These are phyloP conservation scores for Pinctada fucata DNA, from an alignment of 2,888 invertebrate genomes.

Conservation along the genomic window DNA sequence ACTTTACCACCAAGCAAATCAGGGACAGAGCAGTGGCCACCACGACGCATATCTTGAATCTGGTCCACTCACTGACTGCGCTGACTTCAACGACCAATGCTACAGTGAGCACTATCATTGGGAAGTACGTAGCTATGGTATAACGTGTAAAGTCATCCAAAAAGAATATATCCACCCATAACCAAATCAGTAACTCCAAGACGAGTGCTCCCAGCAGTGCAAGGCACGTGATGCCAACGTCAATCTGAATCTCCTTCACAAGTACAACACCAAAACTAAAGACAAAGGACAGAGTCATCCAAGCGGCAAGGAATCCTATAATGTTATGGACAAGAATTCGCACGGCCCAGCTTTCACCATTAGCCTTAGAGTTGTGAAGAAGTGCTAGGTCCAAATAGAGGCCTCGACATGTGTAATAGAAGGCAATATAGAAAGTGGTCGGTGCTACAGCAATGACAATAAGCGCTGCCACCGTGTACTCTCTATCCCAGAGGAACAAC, in stretches of 20 bases:
- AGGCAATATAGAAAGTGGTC: constrained; percentile 60
- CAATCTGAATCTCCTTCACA: constrained; percentile 43
- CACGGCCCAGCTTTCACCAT: constrained; percentile 67
- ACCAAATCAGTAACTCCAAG: constrained; percentile 10
- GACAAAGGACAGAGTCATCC: constrained; percentile 70
- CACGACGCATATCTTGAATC: constrained; percentile 5
- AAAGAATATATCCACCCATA: constrained; percentile 22
- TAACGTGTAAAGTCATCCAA: constrained; percentile 20
- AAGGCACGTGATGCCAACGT: constrained; percentile 11
- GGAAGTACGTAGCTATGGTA: constrained; percentile 11
- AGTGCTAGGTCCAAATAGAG: constrained; percentile 54
- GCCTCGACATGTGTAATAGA: constrained; percentile 57
- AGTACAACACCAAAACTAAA: constrained; percentile 70
- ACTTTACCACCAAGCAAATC: constrained; percentile 5
- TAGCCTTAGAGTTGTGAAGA: constrained; percentile 53
- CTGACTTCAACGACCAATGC: constrained; percentile 8
- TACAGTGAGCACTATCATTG: not conserved
- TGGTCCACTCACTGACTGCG: not conserved
- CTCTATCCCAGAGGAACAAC: constrained; percentile 70
- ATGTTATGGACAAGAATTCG: constrained; percentile 71
- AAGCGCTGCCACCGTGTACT: constrained; percentile 56
- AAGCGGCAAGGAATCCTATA: constrained; percentile 70
- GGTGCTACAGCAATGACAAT: constrained; percentile 53
- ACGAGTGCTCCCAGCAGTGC: constrained; percentile 15
- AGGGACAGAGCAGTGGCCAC: constrained; percentile 5